A percentile compares a stretch with the other conserved stretches of the same genome.
Conservation (phyloP, 1,140 invertebrate genomes). For the Conus ventricosus region DNA sequence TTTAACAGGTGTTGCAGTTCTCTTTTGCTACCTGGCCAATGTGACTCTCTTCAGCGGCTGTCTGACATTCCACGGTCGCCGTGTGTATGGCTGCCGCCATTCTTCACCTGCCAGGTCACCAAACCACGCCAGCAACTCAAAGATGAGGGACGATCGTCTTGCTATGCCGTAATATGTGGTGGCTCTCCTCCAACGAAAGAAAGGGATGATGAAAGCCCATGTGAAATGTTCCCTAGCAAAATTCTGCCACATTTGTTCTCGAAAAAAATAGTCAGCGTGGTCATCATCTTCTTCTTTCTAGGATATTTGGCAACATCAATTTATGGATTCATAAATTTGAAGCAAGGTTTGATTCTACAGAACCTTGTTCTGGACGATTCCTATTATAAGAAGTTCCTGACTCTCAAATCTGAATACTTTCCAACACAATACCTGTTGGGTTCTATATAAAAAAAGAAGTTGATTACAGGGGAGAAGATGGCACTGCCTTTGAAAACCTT, state of each 20-base stretch:
- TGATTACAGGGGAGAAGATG: constrained; percentile 29
- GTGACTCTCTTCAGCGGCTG: constrained; percentile 48
- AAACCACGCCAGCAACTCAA: constrained; percentile 30
- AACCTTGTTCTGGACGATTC: constrained; percentile 70
- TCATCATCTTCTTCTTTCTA: constrained; percentile 87
- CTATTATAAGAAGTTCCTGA: constrained; percentile 54
- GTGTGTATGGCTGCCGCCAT: constrained; percentile 45
- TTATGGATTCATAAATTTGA: constrained; percentile 88
- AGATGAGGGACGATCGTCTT: not conserved
- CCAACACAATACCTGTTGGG: constrained; percentile 26
- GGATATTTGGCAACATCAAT: constrained; percentile 89
- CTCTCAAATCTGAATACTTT: constrained; percentile 36
- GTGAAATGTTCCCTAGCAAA: constrained; percentile 20
- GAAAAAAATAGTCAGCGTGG: not conserved
- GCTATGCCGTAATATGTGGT: not conserved
- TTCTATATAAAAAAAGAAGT: constrained; percentile 32
- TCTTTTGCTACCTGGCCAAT: constrained; percentile 54
- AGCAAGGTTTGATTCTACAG: constrained; percentile 88
- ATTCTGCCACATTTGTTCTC: constrained; percentile 1
- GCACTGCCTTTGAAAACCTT: constrained; percentile 25
- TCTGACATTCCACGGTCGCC: constrained; percentile 48
- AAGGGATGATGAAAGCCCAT: constrained; percentile 10
- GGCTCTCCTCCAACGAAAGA: not conserved
- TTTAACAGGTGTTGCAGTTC: constrained; percentile 32
- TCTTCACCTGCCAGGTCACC: constrained; percentile 42